Percentiles rank a stretch among this genome's conserved stretches.
These are phyloP conservation scores for Nephrotoma guestfalica DNA, from an alignment of 2,888 invertebrate genomes.

Conservation along the genomic window DNA sequence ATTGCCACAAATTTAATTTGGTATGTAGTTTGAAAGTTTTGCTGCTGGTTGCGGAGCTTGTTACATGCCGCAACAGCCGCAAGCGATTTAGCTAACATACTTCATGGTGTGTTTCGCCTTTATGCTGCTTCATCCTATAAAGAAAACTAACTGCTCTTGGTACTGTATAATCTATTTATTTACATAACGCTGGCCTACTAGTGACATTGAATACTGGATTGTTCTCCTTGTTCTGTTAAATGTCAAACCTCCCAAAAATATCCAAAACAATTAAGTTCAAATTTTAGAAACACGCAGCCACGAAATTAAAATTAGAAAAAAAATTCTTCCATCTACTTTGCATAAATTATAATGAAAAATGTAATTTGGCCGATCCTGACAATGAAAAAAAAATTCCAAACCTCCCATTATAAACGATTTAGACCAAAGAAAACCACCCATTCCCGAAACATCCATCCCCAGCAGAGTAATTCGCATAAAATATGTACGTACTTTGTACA, in stretches of 20 bases:
- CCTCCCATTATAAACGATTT: neutral
- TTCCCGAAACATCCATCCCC: neutral
- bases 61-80: no score
- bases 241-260: neutral
- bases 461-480: neutral
- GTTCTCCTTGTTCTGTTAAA: no score
- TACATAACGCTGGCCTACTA: no score
- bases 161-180: no score
- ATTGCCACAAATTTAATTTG: no score
- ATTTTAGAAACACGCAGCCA: neutral
- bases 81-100: no score
- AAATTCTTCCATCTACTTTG: neutral
- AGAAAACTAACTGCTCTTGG: no score
- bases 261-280: neutral
- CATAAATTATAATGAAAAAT: neutral
- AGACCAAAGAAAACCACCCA: neutral
- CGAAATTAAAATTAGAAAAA: neutral
- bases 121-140: no score
- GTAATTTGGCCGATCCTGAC: neutral
- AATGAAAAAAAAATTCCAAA: neutral
- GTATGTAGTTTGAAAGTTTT: no score
- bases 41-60: no score
- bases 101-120: no score
- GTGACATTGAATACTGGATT: no score
- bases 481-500: neutral